phyloP scores from a whole-genome alignment of 2,888 invertebrate genomes.

The Synanthedon andrenaeformis region DNA sequence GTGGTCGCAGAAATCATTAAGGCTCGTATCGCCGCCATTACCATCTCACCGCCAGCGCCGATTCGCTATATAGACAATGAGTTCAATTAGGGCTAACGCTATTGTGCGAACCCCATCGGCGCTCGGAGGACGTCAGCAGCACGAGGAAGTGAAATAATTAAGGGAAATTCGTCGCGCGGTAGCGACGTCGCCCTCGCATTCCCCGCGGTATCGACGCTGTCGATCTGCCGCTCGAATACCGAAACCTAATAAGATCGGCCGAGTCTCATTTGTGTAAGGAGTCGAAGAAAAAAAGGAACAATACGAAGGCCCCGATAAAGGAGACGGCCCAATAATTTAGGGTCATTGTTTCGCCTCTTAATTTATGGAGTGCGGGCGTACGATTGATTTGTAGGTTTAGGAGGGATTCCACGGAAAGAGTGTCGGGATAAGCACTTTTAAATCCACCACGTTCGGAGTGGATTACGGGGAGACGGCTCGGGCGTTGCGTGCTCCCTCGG shows the following conservation, averaged over 20 bases:
- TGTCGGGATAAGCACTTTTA: constrained; percentile 48
- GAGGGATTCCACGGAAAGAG: constrained; percentile 39
- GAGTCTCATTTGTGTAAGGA: constrained; percentile 66
- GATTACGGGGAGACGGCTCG: constrained; percentile 6
- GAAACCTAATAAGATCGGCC: constrained; percentile 63
- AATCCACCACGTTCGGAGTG: constrained; percentile 24
- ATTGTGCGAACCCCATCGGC: constrained; percentile 22
- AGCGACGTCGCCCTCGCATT: constrained; percentile 16
- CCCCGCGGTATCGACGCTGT: constrained; percentile 46
- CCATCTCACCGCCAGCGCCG: constrained; percentile 7
- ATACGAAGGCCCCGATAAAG: constrained; percentile 51
- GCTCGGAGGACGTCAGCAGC: constrained; percentile 9
- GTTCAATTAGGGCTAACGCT: constrained; percentile 27
- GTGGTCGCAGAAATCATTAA: constrained; percentile 10
- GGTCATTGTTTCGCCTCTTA: constrained; percentile 65
- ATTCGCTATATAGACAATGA: constrained; percentile 17
- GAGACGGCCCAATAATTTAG: constrained; percentile 65
- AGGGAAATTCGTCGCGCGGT: constrained; percentile 23
- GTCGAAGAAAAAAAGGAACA: constrained; percentile 51
- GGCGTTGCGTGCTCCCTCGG: constrained; percentile 12
- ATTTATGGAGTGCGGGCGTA: constrained; percentile 65
- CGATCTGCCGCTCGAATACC: constrained; percentile 59
- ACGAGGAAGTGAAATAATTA: constrained; percentile 56
- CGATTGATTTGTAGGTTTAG: constrained; percentile 66
- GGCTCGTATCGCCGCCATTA: constrained; percentile 10